phyloP scores from a whole-genome alignment of 2,113 vertebrate species.

The Scopus umbretta region DNA sequence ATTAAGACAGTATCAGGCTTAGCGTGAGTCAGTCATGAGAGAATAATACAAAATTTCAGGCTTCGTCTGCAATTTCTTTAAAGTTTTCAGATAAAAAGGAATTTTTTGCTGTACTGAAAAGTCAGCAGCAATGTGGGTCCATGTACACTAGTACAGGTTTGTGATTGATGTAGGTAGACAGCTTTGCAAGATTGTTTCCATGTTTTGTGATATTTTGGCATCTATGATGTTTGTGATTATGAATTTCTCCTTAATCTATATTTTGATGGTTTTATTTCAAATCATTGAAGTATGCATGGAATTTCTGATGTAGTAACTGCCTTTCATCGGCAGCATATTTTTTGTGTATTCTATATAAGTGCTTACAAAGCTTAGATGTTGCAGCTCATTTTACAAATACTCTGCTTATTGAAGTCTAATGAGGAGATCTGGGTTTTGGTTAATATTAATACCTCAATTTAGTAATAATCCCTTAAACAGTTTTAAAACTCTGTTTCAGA shows the following conservation, averaged over 20 bases:
- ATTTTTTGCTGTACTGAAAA: neutral
- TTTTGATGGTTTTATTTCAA: neutral
- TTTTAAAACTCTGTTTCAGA: neutral
- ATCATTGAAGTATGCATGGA: neutral
- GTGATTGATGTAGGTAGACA: neutral
- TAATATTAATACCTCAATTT: neutral
- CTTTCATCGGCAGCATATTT: neutral
- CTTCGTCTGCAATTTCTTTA: neutral
- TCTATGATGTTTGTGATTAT: neutral
- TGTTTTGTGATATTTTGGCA: neutral
- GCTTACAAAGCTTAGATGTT: neutral
- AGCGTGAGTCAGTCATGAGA: neutral
- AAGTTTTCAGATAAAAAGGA: neutral
- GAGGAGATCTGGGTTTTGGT: neutral
- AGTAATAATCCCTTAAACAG: neutral
- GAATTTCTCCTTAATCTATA: neutral
- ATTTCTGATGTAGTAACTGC: neutral
- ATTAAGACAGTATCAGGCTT: neutral
- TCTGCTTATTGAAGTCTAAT: neutral
- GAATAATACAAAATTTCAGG: neutral
- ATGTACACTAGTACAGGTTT: neutral
- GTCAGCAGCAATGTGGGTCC: neutral
- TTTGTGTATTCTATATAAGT: neutral
- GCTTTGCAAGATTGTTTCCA: neutral
- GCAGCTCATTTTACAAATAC: neutral